Percentiles rank a stretch among this genome's conserved stretches.
These are phyloP conservation scores for Thripadectes ignobilis DNA, from an alignment of 2,797 vertebrate genomes.

Conservation along the genomic window DNA sequence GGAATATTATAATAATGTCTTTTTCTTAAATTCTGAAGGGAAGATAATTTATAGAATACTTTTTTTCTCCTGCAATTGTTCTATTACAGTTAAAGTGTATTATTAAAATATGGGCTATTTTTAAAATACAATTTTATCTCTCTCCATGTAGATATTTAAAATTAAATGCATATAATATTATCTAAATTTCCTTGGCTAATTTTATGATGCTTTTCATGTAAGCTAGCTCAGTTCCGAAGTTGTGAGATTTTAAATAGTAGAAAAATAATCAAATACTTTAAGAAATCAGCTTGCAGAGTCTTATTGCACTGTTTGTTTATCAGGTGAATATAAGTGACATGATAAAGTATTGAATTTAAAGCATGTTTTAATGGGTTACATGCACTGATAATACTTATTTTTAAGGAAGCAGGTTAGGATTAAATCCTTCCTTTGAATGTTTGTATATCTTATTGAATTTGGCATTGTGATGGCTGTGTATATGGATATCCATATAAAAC, in stretches of 20 bases:
- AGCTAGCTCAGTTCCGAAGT: background rate
- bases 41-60: background rate
- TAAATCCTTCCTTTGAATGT: background rate
- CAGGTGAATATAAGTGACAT: background rate
- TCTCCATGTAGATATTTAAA: background rate
- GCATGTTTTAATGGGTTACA: background rate
- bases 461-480: background rate
- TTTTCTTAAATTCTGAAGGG: background rate
- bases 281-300: background rate
- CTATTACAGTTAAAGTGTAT: background rate
- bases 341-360: background rate
- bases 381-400: background rate
- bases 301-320: background rate
- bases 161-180: background rate
- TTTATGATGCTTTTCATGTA: background rate
- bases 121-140: background rate
- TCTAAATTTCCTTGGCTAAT: background rate
- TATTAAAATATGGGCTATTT: background rate
- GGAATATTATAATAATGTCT: background rate
- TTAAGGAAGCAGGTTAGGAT: background rate
- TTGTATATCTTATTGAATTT: background rate
- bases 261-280: background rate
- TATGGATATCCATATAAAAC: rapidly evolving
- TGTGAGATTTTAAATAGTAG: background rate
- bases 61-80: background rate